Conservation (phyloP, 1,140 invertebrate genomes). For the Trinorchestia longiramus region DNA sequence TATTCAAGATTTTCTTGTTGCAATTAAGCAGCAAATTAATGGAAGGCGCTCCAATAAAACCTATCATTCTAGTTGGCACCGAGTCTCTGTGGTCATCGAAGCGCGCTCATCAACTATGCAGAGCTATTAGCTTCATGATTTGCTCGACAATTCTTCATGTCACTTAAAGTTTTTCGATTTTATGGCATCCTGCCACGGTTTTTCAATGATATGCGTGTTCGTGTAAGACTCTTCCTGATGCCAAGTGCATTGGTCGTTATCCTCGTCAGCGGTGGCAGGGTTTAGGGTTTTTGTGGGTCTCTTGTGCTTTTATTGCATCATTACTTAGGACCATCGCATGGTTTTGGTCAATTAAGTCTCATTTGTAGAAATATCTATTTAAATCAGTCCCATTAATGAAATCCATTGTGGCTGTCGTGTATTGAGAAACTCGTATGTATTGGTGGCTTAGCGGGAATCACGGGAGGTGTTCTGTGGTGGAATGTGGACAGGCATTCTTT, state of each 20-base stretch:
- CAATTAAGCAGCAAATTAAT: neutral
- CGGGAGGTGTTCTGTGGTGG: constrained; percentile 16
- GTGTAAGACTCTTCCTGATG: neutral
- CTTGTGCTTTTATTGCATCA: constrained; percentile 42
- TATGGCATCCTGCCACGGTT: neutral
- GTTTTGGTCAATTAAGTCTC: constrained; percentile 53
- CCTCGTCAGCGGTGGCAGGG: neutral
- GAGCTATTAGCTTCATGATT: constrained; percentile 16
- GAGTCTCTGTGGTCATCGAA: constrained; percentile 15
- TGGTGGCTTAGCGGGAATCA: constrained; percentile 41
- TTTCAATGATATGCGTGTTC: neutral
- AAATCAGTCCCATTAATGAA: constrained; percentile 39
- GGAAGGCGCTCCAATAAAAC: neutral
- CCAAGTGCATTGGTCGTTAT: neutral
- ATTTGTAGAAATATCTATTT: constrained; percentile 48
- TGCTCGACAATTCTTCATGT: constrained; percentile 42
- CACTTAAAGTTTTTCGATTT: constrained; percentile 24
- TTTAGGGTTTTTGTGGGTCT: neutral
- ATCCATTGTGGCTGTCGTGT: constrained; percentile 33
- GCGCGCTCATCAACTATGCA: constrained; percentile 22
- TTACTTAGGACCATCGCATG: constrained; percentile 36
- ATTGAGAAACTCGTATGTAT: constrained; percentile 41
- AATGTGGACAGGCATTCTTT: constrained; percentile 11
- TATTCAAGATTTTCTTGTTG: neutral
- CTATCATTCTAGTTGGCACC: neutral